These are phyloP conservation scores for Lycodopsis pacificus DNA, from an alignment of 2,797 vertebrate species.

Conservation along the genomic window DNA sequence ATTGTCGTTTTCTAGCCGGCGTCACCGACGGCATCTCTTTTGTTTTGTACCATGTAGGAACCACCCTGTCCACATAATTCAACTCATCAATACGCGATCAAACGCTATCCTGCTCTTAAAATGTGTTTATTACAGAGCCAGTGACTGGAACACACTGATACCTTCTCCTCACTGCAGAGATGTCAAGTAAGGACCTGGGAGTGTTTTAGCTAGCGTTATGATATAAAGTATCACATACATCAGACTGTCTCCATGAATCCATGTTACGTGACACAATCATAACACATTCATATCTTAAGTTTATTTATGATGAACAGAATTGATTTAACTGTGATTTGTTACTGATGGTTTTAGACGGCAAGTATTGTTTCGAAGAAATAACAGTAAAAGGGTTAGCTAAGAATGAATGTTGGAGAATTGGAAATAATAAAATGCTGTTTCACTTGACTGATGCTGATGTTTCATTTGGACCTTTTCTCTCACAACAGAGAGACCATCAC, in stretches of 20 bases:
- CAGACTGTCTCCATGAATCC: background rate
- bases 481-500: constrained; percentile 95
- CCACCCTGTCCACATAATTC: background rate
- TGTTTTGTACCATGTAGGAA: constrained; percentile 35
- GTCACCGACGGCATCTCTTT: constrained; percentile 30
- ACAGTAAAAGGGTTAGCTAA: background rate
- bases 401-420: background rate
- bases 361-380: background rate
- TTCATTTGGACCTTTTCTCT: constrained; percentile 46
- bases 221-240: background rate
- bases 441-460: background rate
- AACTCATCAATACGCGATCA: background rate
- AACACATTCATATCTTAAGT: background rate
- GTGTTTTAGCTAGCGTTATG: constrained; percentile 8
- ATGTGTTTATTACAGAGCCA: constrained; percentile 72
- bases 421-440: background rate
- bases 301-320: background rate
- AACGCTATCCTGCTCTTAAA: background rate
- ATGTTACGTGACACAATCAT: background rate
- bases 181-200: constrained; percentile 93
- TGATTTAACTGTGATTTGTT: background rate
- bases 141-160: constrained; percentile 74
- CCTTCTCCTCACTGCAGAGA: constrained; percentile 83
- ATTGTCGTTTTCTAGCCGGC: constrained; percentile 14
- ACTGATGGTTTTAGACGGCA: background rate